Base-by-base conservation (phyloP, 2,113 vertebrate species). In the Gadus chalcogrammus region DNA sequence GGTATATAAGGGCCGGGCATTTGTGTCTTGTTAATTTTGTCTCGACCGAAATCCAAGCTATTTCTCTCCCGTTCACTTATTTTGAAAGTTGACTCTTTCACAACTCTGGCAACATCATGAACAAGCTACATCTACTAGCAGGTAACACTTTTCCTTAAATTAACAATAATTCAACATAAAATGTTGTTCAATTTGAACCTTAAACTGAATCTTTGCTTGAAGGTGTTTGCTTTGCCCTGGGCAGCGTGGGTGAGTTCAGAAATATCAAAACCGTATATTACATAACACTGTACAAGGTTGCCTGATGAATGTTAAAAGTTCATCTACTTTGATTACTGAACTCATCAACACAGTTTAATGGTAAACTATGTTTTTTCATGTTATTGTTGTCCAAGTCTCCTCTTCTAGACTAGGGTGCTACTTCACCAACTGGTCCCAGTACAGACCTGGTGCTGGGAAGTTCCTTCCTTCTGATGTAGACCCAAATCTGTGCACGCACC, bases 401-500 rank as follows among this genome's bases (percentile, higher is more conserved):
- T 84, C 92, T 67, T 86, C 85, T 67, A 87, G 94, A 82, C 88
- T 96, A 68, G 88, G 87, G 38, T 96, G 94, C 67, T 95, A 95
- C 81, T 94, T 93, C 82, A 93, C 91, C 74, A 96, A 93, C 90
- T 94, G 93, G 94, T 91, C 92, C 71, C 94, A 95, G 69, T 93
- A 95, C 73, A 80, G 91, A 70, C 88, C 90, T 17, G 91, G 89
- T 0, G 11, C 61, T 66, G 92, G 92, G 0, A 88, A 61, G 1
- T 94, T 80, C 79, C 85, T 78, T 28, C 93, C 93, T 0, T 76
- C 87, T 0, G 81, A 94, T 58, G 70, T 94, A 1, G 82, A 95
- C 64, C 92, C 94, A 0, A 83, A 71, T 71, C 88, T 95, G 24
- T 95, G 94, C 15, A 88, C 76, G 22, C 94, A 95, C 28, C 85